Base-by-base conservation (phyloP, 2,797 vertebrate species). In the Muscicapa striata region DNA sequence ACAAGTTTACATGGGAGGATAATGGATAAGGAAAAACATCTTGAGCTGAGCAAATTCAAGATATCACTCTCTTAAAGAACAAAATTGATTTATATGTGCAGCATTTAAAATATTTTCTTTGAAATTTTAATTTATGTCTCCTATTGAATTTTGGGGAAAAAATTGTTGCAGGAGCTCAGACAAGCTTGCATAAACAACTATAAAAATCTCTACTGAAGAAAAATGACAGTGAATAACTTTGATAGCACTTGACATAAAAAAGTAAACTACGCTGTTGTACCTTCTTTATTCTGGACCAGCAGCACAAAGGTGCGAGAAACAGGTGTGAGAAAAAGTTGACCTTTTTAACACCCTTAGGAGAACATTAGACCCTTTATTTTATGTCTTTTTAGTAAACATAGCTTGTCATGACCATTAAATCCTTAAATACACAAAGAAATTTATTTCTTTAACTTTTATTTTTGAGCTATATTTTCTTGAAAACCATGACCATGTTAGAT, bases 231-330 rank as follows among this genome's bases (percentile, higher is more conserved):
- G 34, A 20, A 46, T 40, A 58, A 27, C 3, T 68, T 57, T 41
- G 16, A 15, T 32, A 74, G 5, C 3, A 8, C 3, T 21, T 66
- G 22, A 27, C 26, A n/a, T 26, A 26, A 8, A 52, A 51, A 76
- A 57, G 7, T 5, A 51, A 55, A 32, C 4, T 41, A 27, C 10
- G 2, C 24, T 34, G 6, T 0, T 0, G 6, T 46, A 68, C 5
- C 7, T 69, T 7, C 8, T 46, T 21, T 5, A 0, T 78, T 78
- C 43, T 58, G n/a, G 52, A 57, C 18, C 26, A 69, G 26, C 1
- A 11, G 10, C 54, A 70, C 30, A 46, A 87, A 46, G 11, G 23
- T 52, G 45, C 4, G 6, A 46, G 45, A 46, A 46, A 46, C 45
- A 46, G 45, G 45, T 46, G 11, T 46, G 12, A 46, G 45, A 23